Percentiles rank a stretch among this genome's conserved stretches.
These are phyloP conservation scores for Himalopsyche anomala DNA, from an alignment of 2,888 invertebrate genomes.

Conservation along the genomic window DNA sequence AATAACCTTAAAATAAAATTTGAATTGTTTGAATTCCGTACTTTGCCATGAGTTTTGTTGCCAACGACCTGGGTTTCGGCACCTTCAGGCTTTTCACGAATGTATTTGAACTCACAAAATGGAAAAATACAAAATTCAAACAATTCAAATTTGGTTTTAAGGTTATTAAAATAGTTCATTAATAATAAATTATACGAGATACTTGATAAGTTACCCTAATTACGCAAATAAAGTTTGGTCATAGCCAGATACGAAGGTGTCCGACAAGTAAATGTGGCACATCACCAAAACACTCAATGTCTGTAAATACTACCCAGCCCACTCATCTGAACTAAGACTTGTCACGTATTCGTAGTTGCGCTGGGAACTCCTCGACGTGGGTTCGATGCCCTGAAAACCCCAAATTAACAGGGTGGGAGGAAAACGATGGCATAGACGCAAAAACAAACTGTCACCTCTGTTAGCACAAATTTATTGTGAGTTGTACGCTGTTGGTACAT, in stretches of 20 bases:
- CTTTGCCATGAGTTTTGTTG: no score
- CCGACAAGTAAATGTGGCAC: neutral
- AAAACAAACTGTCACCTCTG: no score
- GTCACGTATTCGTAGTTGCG: slow-evolving; percentile 10
- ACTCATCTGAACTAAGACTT: slow-evolving; percentile 2
- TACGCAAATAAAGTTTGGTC: slow-evolving; percentile 14
- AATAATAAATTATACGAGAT: neutral
- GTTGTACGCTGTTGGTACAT: no score
- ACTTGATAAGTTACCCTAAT: neutral
- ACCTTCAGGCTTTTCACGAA: no score
- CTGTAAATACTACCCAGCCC: slow-evolving; percentile 11
- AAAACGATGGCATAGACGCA: neutral
- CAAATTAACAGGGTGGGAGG: slow-evolving; percentile 25
- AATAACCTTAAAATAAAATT: no score
- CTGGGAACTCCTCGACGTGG: slow-evolving; percentile 29
- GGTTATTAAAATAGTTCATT: no score
- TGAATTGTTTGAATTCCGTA: no score
- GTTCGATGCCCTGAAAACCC: slow-evolving; percentile 34
- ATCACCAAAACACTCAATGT: neutral
- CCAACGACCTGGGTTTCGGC: no score
- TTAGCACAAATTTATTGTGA: no score
- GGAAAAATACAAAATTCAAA: no score
- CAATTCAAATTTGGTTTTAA: no score
- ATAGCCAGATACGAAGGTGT: neutral
- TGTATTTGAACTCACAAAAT: no score